phyloP scores from a whole-genome alignment of 2,888 invertebrate genomes.

The Caenorhabditis sulstoni region DNA sequence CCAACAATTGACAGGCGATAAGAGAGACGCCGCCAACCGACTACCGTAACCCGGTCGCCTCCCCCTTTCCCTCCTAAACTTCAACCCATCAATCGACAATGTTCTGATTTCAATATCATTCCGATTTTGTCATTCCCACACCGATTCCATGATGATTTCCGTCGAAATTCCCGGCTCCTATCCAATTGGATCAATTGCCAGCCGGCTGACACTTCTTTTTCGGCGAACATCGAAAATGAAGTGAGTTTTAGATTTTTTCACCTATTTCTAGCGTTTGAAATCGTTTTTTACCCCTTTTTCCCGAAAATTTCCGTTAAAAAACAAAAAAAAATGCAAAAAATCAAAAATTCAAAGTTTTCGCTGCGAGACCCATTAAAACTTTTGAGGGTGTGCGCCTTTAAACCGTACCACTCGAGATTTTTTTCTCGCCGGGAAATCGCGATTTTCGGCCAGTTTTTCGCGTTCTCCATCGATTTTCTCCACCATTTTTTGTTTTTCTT shows the following conservation, averaged over 20 bases:
- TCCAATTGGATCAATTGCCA: conserved; percentile 1
- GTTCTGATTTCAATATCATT: too few species aligned
- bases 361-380: neutral
- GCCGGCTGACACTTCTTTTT: neutral
- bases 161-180: neutral
- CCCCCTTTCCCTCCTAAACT: too few species aligned
- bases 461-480: neutral
- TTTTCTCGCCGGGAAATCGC: neutral
- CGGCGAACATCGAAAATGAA: neutral
- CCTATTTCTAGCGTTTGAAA: too few species aligned
- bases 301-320: too few species aligned
- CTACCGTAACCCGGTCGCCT: neutral
- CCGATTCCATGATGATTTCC: neutral
- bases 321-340: neutral
- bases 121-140: too few species aligned
- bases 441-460: neutral
- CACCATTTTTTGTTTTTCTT: too few species aligned
- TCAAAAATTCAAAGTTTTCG: neutral
- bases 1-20: too few species aligned
- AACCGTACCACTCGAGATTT: neutral
- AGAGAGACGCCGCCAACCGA: too few species aligned
- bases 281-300: too few species aligned
- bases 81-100: too few species aligned
- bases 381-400: neutral
- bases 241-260: neutral